Evolutionary conservation across 2,888 invertebrate species (phyloP), one percentile per base, ranked within the genome.

Genomic region (Thelaira solivaga): DNA sequence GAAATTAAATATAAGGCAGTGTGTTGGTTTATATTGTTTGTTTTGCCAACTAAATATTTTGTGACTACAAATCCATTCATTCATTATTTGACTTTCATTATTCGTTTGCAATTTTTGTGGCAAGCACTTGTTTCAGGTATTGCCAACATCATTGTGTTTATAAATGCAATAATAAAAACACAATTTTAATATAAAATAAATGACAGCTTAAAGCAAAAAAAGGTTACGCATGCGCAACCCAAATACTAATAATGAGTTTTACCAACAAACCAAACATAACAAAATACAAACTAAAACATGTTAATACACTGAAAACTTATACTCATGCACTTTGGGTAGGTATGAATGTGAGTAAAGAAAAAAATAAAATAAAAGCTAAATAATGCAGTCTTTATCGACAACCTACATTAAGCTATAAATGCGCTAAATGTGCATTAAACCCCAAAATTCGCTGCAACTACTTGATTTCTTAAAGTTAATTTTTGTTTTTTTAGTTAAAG

Each of bases 181-280:
- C 22, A 7, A 29, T 20, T 7, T 31, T 53, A 31, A 20, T 31
- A 16, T 26, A 55, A 8, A 24, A 24, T 20, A 77, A 74, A 74
- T 61, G 39, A 65, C 74, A 64, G 68, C 67, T 62, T 68, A 18
- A 53, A 61, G 69, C 69, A 31, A 41, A 43, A 77, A 65, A 65
- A 74, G 78, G 78, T 74, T 78, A 74, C 78, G 74, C 74, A 78
- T 74, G 78, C 74, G 69, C 61, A 72, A 53, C n/a, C 18, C n/a
- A 34, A 68, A 20, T 22, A 45, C 41, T 62, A 22, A 20, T 62
- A 77, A 77, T 51, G 31, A 47, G 36, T 24, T 20, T 39, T 24
- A 26, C 11, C n/a, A n/a, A n/a, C n/a, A n/a, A n/a, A n/a, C n/a
- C n/a, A n/a, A n/a, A n/a, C n/a, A n/a, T n/a, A n/a, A n/a, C n/a